Evolutionary conservation across 2,113 vertebrate species (phyloP).

Genomic region (Brachyistius frenatus): DNA sequence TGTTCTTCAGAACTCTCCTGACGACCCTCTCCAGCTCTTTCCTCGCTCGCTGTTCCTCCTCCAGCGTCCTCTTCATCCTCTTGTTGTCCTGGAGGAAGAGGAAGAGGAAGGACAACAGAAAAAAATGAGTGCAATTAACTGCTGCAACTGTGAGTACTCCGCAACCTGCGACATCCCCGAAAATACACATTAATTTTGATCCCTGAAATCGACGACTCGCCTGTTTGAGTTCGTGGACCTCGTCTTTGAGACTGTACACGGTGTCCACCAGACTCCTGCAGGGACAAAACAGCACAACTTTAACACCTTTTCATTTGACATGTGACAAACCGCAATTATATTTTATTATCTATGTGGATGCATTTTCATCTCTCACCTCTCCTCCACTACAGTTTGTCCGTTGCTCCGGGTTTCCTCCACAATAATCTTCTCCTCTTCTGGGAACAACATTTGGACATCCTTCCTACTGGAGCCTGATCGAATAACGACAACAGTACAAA

Average conservation of each 20-base stretch:
- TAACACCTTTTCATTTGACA: too few species aligned
- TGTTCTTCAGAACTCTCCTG: constrained; percentile 92
- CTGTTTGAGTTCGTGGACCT: constrained; percentile 97
- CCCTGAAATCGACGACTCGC: constrained; percentile 67
- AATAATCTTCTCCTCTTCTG: constrained; percentile 98
- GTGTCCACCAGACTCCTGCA: constrained; percentile 97
- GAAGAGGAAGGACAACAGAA: neutral
- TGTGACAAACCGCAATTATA: too few species aligned
- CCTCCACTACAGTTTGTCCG: constrained; percentile 96
- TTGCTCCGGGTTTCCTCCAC: constrained; percentile 98
- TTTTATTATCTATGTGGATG: neutral
- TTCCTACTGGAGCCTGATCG: constrained; percentile 91
- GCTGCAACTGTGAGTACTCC: too few species aligned
- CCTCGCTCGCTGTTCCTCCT: constrained; percentile 96
- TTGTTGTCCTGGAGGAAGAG: constrained; percentile 92
- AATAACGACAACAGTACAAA: neutral
- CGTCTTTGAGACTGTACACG: constrained; percentile 95
- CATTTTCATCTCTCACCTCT: constrained; percentile 87
- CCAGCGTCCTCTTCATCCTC: constrained; percentile 95
- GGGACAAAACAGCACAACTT: constrained; percentile 22
- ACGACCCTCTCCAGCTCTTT: constrained; percentile 95
- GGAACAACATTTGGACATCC: constrained; percentile 96
- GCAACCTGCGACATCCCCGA: too few species aligned
- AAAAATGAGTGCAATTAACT: neutral
- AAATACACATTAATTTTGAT: too few species aligned